phyloP scores from a whole-genome alignment of 2,888 invertebrate species.

The Phyllotreta striolata region DNA sequence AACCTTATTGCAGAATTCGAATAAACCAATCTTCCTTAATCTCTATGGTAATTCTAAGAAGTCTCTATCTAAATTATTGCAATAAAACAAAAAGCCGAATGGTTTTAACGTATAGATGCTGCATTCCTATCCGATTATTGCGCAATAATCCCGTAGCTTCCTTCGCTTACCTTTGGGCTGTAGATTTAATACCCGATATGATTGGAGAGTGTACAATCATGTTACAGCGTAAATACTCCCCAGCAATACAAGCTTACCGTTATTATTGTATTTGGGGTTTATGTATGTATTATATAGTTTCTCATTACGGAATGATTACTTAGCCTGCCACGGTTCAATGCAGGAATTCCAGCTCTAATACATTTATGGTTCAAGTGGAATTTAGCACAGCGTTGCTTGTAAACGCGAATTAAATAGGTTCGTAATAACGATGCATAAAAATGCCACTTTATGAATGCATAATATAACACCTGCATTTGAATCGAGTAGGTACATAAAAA shows the following conservation, averaged over 20 bases:
- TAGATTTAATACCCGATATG: constrained; percentile 26
- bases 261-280: constrained; percentile 36
- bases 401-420: too few species aligned
- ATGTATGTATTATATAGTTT: constrained; percentile 33
- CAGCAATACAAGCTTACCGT: constrained; percentile 28
- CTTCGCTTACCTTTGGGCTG: constrained; percentile 23
- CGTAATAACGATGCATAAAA: too few species aligned
- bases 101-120: constrained; percentile 4
- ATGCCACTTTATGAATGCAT: too few species aligned
- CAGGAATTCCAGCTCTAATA: not conserved
- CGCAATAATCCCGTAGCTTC: constrained; percentile 21
- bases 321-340: constrained; percentile 12
- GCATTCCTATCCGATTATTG: constrained; percentile 26
- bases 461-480: too few species aligned
- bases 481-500: too few species aligned
- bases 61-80: too few species aligned
- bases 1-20: too few species aligned
- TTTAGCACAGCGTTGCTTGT: too few species aligned
- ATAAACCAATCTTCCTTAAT: too few species aligned
- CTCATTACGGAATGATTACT: constrained; percentile 19
- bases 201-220: constrained; percentile 20
- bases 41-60: too few species aligned
- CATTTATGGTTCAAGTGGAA: too few species aligned
- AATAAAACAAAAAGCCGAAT: too few species aligned
- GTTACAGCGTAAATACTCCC: constrained; percentile 20